Evolutionary conservation across 2,888 invertebrate genomes (phyloP).

Genomic region (Microctonus brassicae): DNA sequence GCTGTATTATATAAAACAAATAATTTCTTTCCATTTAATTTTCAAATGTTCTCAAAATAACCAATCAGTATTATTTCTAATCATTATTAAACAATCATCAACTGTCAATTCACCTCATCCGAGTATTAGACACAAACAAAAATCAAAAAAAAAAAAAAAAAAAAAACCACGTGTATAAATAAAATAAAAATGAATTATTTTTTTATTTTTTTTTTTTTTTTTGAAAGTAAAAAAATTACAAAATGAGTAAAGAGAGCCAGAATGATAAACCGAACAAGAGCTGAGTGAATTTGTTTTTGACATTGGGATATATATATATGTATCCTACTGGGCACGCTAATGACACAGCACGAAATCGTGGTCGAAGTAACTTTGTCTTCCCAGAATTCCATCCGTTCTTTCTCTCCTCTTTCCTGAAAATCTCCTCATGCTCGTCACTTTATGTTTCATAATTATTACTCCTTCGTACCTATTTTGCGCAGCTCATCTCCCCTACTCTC

Average conservation of each 20-base stretch:
- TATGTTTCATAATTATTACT: conserved; percentile 68
- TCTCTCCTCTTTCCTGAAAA: conserved; percentile 46
- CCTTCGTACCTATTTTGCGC: conserved; percentile 58
- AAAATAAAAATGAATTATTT: too few relatives aligned
- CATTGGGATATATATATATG: conserved; percentile 36
- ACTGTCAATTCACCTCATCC: too few relatives aligned
- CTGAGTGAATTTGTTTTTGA: conserved; percentile 27
- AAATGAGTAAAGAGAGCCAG: conserved; percentile 31
- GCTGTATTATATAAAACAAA: too few relatives aligned
- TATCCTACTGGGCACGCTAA: conserved; percentile 39
- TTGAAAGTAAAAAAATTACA: too few relatives aligned
- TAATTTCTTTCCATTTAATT: too few relatives aligned
- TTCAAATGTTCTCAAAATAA: too few relatives aligned
- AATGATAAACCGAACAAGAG: neutral
- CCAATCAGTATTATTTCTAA: too few relatives aligned
- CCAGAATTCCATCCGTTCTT: conserved; percentile 43
- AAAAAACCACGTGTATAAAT: too few relatives aligned
- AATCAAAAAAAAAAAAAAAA: too few relatives aligned
- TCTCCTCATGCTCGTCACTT: conserved; percentile 63
- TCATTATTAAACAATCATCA: too few relatives aligned
- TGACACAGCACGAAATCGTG: conserved; percentile 44
- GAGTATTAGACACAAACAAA: too few relatives aligned
- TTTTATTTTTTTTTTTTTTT: too few relatives aligned
- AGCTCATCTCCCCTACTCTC: conserved; percentile 42
- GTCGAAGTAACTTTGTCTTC: conserved; percentile 49